These are phyloP conservation scores for Sciurus vulgaris DNA, from an alignment of 2,797 vertebrate genomes.

Conservation along the genomic window DNA sequence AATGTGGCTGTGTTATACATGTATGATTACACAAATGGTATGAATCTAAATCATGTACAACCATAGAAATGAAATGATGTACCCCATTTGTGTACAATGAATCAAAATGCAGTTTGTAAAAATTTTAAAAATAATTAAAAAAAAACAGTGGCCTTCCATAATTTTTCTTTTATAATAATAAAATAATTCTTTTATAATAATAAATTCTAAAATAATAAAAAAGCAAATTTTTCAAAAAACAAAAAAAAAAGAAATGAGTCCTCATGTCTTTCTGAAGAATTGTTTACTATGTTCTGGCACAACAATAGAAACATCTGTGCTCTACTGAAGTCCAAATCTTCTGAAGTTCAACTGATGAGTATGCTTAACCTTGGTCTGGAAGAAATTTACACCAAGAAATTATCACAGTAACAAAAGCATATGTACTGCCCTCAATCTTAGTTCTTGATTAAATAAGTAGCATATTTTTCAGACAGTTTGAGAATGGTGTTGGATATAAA, in stretches of 20 bases:
- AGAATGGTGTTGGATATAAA: constrained; percentile 23
- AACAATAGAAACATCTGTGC: constrained; percentile 36
- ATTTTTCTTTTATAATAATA: no score
- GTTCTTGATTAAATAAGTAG: constrained; percentile 17
- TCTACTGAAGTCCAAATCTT: neutral
- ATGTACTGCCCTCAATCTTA: neutral
- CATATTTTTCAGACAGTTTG: neutral
- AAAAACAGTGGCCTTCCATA: no score
- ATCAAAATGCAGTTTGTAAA: no score
- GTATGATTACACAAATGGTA: no score
- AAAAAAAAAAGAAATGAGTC: neutral
- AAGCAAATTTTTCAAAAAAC: no score
- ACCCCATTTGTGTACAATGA: no score
- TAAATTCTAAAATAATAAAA: no score
- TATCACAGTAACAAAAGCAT: constrained; percentile 37
- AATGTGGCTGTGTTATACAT: no score
- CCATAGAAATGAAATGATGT: no score
- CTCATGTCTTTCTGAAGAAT: constrained; percentile 1
- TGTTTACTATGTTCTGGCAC: neutral
- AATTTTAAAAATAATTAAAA: no score
- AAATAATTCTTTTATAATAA: no score
- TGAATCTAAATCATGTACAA: no score
- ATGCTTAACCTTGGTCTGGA: constrained; percentile 39
- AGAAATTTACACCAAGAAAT: constrained; percentile 40
- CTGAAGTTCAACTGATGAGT: neutral